These are phyloP conservation scores for Drosophila austrosaltans DNA, from an alignment of 2,888 invertebrate genomes.

Conservation along the genomic window DNA sequence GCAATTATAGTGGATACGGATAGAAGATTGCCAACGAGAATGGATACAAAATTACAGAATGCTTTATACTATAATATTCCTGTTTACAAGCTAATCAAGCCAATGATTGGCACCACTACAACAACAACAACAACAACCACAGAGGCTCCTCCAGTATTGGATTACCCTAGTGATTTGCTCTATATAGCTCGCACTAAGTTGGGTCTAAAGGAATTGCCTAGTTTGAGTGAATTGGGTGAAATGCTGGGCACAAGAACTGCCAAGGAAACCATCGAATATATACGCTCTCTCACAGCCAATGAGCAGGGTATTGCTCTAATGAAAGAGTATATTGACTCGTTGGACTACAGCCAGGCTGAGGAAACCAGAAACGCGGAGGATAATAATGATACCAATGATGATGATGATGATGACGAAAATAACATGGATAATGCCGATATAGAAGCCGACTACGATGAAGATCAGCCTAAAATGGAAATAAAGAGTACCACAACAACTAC, in stretches of 20 bases:
- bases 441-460: constrained; percentile 37
- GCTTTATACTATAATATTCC: constrained; percentile 61
- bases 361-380: constrained; percentile 8
- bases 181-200: constrained; percentile 74
- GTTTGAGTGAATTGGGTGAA: constrained; percentile 70
- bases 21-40: constrained; percentile 24
- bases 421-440: constrained; percentile 38
- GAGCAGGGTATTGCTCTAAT: constrained; percentile 76
- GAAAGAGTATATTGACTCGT: constrained; percentile 73
- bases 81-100: constrained; percentile 64
- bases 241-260: constrained; percentile 73
- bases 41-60: constrained; percentile 52
- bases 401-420: constrained; percentile 48
- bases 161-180: constrained; percentile 76
- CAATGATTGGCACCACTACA: not conserved
- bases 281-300: constrained; percentile 70
- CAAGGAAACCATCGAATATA: constrained; percentile 73
- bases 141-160: constrained; percentile 34
- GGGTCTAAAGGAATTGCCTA: constrained; percentile 75
- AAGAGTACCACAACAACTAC: constrained; percentile 20
- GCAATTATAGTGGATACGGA: constrained; percentile 63
- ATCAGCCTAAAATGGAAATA: constrained; percentile 15
- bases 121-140: constrained; percentile 39
- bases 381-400: constrained; percentile 13
- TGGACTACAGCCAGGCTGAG: constrained; percentile 59